A percentile compares a stretch with the other conserved stretches of the same genome.
Evolutionary conservation across 2,888 invertebrate species (phyloP).

Genomic region (Plagiodera versicolora): DNA sequence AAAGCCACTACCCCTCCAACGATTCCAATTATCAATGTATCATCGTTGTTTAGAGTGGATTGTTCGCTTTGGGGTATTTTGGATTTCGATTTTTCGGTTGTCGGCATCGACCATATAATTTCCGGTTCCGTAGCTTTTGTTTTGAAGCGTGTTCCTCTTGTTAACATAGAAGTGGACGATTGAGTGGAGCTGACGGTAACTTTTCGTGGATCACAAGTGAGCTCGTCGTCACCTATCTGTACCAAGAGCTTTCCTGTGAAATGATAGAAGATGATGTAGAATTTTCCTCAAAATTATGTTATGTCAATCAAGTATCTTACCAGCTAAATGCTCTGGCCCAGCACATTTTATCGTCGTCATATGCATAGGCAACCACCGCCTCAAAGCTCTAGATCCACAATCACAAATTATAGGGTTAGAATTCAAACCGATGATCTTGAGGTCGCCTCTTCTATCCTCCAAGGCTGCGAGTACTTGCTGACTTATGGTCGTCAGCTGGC

Average conservation of each 20-base stretch:
- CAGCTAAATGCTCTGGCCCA: conserved; percentile 70
- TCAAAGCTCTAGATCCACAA: conserved; percentile 77
- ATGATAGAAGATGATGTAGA: neutral
- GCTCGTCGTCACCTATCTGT: conserved; percentile 78
- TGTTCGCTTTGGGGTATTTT: conserved; percentile 63
- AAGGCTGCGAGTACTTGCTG: conserved; percentile 78
- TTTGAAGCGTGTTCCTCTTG: conserved; percentile 55
- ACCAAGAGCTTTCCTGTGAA: conserved; percentile 65
- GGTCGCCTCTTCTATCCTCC: conserved; percentile 77
- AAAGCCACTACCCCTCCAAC: conserved; percentile 91
- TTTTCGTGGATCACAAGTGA: conserved; percentile 73
- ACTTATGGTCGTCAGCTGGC: conserved; percentile 73
- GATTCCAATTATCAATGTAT: conserved; percentile 92
- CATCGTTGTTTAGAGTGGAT: conserved; percentile 76
- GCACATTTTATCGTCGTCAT: conserved; percentile 64
- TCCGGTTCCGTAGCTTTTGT: conserved; percentile 76
- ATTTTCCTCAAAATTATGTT: no score
- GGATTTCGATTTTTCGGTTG: conserved; percentile 62
- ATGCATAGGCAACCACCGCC: conserved; percentile 74
- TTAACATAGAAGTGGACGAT: conserved; percentile 41
- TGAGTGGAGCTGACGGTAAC: conserved; percentile 56
- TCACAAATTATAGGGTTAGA: conserved; percentile 84
- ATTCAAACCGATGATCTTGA: conserved; percentile 73
- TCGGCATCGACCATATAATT: conserved; percentile 85
- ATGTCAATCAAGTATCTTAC: no score